These are phyloP conservation scores for Tetramorium parvispinum DNA, from an alignment of 1,140 invertebrate species.

Conservation along the genomic window DNA sequence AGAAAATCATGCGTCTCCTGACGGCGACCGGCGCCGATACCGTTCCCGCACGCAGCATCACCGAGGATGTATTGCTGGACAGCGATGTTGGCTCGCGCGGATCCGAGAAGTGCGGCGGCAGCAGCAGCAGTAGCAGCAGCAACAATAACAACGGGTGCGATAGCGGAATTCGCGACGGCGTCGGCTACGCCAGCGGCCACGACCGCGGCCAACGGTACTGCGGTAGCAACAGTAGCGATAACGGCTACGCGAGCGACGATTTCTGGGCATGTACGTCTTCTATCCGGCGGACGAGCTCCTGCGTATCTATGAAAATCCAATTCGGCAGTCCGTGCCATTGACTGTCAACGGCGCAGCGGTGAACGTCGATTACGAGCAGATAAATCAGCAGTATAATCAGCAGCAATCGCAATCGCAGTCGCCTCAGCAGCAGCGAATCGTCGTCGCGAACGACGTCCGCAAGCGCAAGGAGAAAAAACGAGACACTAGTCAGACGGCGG, in stretches of 20 bases:
- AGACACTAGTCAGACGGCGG: slow-evolving; percentile 31
- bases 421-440: slow-evolving; percentile 9
- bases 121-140: slow-evolving; percentile 52
- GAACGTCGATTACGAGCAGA: slow-evolving; percentile 26
- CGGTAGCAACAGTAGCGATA: slow-evolving; percentile 57
- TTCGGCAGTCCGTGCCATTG: slow-evolving; percentile 67
- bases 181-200: slow-evolving; percentile 62
- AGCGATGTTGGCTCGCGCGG: slow-evolving; percentile 80
- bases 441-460: slow-evolving; percentile 2
- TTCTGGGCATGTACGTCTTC: slow-evolving; percentile 86
- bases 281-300: slow-evolving; percentile 85
- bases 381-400: slow-evolving; percentile 43
- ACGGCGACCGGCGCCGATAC: slow-evolving; percentile 56
- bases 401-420: not conserved
- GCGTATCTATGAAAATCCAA: slow-evolving; percentile 83
- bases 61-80: slow-evolving; percentile 75
- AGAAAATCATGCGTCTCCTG: slow-evolving; percentile 69
- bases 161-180: slow-evolving; percentile 19
- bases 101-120: slow-evolving; percentile 66
- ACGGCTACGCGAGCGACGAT: slow-evolving; percentile 50
- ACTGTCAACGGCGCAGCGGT: slow-evolving; percentile 54
- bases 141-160: slow-evolving; percentile 1
- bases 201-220: slow-evolving; percentile 41
- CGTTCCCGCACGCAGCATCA: slow-evolving; percentile 54
- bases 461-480: slow-evolving; percentile 24